phyloP scores from a whole-genome alignment of 2,113 vertebrate genomes.

The Gallinago paraguaiae region DNA sequence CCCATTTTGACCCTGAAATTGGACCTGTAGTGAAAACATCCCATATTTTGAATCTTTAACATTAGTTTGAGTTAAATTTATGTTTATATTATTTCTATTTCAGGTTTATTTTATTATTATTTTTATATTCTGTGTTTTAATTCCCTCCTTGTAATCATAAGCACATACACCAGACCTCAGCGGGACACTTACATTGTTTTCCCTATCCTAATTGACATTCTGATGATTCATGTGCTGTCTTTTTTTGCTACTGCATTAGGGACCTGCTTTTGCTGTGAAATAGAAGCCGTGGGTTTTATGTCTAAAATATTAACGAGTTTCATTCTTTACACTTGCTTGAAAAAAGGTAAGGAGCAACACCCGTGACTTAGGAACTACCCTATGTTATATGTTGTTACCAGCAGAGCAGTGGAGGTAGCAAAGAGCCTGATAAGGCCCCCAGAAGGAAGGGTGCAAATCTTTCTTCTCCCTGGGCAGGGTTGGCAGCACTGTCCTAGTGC shows the following conservation, averaged over 20 bases:
- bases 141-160: background rate
- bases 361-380: background rate
- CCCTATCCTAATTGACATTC: background rate
- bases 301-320: background rate
- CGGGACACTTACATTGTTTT: background rate
- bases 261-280: background rate
- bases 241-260: background rate
- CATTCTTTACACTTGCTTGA: background rate
- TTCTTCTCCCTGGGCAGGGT: background rate
- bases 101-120: background rate
- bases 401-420: background rate
- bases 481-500: rapidly evolving
- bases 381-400: background rate
- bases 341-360: background rate
- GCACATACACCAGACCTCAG: background rate
- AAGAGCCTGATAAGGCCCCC: background rate
- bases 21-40: background rate
- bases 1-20: background rate
- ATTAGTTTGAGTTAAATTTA: background rate
- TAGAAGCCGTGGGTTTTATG: background rate
- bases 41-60: background rate
- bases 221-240: background rate
- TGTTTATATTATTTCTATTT: background rate
- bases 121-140: background rate
- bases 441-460: background rate